A percentile compares a stretch with the other conserved stretches of the same genome.
Conservation (phyloP, 2,888 invertebrate species). For the Atherix ibis region DNA sequence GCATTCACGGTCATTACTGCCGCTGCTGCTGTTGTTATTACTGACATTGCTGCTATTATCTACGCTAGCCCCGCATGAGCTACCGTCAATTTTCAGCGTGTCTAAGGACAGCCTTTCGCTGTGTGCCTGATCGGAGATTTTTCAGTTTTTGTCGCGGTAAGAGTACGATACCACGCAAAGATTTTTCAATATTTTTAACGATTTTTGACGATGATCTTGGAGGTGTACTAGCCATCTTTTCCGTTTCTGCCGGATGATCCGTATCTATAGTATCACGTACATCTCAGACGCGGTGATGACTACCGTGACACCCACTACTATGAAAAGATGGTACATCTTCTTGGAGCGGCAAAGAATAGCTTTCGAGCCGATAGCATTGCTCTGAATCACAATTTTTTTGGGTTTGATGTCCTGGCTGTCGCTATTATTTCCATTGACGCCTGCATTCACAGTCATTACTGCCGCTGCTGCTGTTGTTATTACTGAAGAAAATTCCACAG, state of each 20-base stretch:
- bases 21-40: too few relatives aligned
- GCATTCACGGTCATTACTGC: too few relatives aligned
- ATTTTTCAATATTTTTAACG: conserved; percentile 30
- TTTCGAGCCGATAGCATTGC: conserved; percentile 12
- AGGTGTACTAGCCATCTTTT: too few relatives aligned
- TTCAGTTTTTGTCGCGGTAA: conserved; percentile 27
- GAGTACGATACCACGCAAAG: conserved; percentile 30
- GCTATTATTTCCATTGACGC: conserved; percentile 14
- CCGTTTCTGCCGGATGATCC: too few relatives aligned
- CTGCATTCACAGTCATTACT: conserved; percentile 7
- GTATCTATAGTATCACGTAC: too few relatives aligned
- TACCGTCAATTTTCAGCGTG: conserved; percentile 25
- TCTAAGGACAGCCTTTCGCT: conserved; percentile 29
- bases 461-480: conserved; percentile 16
- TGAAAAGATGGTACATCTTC: too few relatives aligned
- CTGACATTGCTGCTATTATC: too few relatives aligned
- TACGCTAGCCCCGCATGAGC: too few relatives aligned
- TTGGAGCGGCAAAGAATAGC: conserved; percentile 12
- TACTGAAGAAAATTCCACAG: conserved; percentile 14
- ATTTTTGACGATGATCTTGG: conserved; percentile 31
- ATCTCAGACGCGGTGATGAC: conserved; percentile 24
- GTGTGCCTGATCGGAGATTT: conserved; percentile 21
- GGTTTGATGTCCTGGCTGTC: conserved; percentile 19
- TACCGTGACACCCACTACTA: conserved; percentile 18
- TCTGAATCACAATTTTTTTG: conserved; percentile 22